Base-by-base conservation (phyloP, 2,888 invertebrate species). In the Marronus borbonicus region DNA sequence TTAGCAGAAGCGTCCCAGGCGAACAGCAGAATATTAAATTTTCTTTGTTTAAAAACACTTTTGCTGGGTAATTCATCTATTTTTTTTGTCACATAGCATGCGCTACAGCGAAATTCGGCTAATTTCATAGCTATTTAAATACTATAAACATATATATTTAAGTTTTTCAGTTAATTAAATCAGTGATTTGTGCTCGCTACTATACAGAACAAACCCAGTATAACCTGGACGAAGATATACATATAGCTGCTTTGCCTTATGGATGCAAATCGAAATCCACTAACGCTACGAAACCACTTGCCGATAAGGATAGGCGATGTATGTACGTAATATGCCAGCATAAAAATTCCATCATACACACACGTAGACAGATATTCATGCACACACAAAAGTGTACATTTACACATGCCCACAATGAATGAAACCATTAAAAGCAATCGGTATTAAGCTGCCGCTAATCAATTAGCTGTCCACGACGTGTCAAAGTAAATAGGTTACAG, bases 401-500 rank as follows among this genome's bases (percentile, higher is more conserved):
- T 36, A 55, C 58, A 36, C 70, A 20, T 28, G 2, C 20, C 14
- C 58, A 17, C 55, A 60, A 60, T 74, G 72, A 39, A 74, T 74
- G 72, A 58, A 74, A 74, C 72, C 72, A 74, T 74, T 74, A 74
- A 74, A 74, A 74, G 60, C 72, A 74, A 74, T 74, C 72, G 55
- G 24, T 44, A 44, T 74, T 74, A 74, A 74, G 60, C 72, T 74
- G 77, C 72, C 74, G 76, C 69, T 78, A 78, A 78, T 78, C 76
- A 78, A 78, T 78, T 76, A 69, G 74, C 76, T 78, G 78, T 78
- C 76, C 69, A 60, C 78, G 76, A 69, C 78, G 76, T 76, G 78
- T 78, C 76, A 76, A 76, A 78, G 76, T 70, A 76, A 78, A 76
- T 76, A 78, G 69, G 78, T 78, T 76, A 78, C 78, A 78, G 76